These are phyloP conservation scores for Nipponacmea schrenckii DNA, from an alignment of 2,888 invertebrate genomes.

Conservation along the genomic window DNA sequence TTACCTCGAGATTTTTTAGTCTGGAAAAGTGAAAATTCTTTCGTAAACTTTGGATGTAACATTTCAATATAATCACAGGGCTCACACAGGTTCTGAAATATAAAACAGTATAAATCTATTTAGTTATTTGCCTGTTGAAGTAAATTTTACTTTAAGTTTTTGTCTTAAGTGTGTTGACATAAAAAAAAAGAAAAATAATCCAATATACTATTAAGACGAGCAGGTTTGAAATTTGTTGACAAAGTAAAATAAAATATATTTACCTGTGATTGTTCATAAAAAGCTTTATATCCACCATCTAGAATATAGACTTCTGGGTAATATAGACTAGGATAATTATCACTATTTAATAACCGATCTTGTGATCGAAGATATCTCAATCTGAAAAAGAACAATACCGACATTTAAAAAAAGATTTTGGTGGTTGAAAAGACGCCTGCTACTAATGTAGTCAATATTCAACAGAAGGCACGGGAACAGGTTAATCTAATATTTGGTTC, in stretches of 20 bases:
- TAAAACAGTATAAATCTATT: background rate
- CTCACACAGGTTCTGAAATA: conserved; percentile 73
- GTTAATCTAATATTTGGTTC: too few relatives aligned
- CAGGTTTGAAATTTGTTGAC: too few relatives aligned
- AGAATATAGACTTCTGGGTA: conserved; percentile 94
- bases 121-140: too few relatives aligned
- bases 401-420: too few relatives aligned
- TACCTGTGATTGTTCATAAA: conserved; percentile 75
- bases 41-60: conserved; percentile 81
- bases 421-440: too few relatives aligned
- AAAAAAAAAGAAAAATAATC: too few relatives aligned
- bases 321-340: conserved; percentile 83
- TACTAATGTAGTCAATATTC: too few relatives aligned
- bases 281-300: conserved; percentile 87
- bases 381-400: too few relatives aligned
- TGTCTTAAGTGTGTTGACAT: too few relatives aligned
- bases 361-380: conserved; percentile 83
- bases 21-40: conserved; percentile 71
- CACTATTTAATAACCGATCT: conserved; percentile 83
- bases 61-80: conserved; percentile 83
- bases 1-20: conserved; percentile 12
- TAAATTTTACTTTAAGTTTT: too few relatives aligned
- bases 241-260: conserved; percentile 3
- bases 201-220: too few relatives aligned
- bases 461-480: too few relatives aligned